Conservation (phyloP, 1,140 invertebrate genomes). For the Rhynchophorus ferrugineus region DNA sequence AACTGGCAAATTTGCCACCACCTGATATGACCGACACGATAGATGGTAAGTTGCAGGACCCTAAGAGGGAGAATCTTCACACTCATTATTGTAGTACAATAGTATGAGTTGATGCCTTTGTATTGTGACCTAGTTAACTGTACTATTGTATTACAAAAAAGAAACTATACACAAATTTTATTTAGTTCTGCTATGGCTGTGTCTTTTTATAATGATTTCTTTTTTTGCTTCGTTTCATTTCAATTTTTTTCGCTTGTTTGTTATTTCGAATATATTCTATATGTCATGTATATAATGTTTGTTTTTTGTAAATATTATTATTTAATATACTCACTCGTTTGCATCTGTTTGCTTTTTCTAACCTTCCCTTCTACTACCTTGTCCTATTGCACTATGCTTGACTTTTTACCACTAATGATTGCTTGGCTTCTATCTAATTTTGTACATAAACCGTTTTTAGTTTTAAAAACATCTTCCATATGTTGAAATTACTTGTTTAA, state of each 20-base stretch:
- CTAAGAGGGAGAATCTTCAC: not conserved
- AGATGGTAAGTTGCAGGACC: conserved; percentile 46
- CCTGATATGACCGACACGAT: conserved; percentile 52
- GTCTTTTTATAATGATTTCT: not conserved
- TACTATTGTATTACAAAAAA: not conserved
- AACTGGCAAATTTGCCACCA: conserved; percentile 42
- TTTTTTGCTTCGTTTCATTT: not conserved
- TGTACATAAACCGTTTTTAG: too few species aligned
- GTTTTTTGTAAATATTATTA: not conserved
- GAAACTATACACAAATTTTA: too few species aligned
- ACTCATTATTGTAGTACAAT: conserved; percentile 1
- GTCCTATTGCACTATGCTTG: too few species aligned
- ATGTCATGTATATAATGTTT: not conserved
- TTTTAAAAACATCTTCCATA: too few species aligned
- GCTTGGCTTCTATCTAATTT: too few species aligned
- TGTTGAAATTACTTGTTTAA: too few species aligned
- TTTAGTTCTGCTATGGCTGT: not conserved
- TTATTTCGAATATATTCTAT: too few species aligned
- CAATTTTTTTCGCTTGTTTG: too few species aligned
- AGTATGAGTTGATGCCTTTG: too few species aligned
- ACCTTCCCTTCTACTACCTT: too few species aligned
- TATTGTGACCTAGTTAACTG: not conserved
- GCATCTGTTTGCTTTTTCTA: not conserved
- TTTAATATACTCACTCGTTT: not conserved
- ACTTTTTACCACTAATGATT: too few species aligned